These are phyloP conservation scores for Cichlasoma orientale DNA, from an alignment of 2,797 vertebrate genomes.

Conservation along the genomic window DNA sequence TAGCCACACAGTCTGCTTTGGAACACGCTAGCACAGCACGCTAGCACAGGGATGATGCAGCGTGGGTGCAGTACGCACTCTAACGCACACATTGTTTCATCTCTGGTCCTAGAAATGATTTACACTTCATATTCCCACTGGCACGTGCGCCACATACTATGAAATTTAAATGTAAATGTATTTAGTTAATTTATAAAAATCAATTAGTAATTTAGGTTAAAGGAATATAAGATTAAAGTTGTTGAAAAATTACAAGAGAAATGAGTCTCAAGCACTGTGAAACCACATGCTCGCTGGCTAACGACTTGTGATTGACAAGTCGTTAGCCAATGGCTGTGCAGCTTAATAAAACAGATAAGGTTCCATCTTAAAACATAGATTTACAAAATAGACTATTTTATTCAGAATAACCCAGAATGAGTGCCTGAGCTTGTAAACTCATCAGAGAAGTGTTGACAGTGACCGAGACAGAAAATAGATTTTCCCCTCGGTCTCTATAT, in stretches of 20 bases:
- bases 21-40: no score
- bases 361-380: no score
- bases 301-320: no score
- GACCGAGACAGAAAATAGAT: neutral
- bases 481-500: no score
- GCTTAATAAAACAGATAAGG: no score
- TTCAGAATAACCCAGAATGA: fast-evolving
- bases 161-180: neutral
- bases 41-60: neutral
- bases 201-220: fast-evolving
- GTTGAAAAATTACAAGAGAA: neutral
- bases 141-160: neutral
- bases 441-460: neutral
- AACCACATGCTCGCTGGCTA: no score
- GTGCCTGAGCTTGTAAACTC: no score
- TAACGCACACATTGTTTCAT: constrained; percentile 3
- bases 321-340: no score
- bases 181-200: constrained; percentile 28
- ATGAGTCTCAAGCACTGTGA: neutral
- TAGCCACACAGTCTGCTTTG: neutral
- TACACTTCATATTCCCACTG: neutral
- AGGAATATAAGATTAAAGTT: neutral
- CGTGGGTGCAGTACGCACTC: neutral
- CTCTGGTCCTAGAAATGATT: constrained; percentile 2
- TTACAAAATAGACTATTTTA: no score